Conservation (phyloP, 2,113 vertebrate species). For the Chiloscyllium plagiosum region DNA sequence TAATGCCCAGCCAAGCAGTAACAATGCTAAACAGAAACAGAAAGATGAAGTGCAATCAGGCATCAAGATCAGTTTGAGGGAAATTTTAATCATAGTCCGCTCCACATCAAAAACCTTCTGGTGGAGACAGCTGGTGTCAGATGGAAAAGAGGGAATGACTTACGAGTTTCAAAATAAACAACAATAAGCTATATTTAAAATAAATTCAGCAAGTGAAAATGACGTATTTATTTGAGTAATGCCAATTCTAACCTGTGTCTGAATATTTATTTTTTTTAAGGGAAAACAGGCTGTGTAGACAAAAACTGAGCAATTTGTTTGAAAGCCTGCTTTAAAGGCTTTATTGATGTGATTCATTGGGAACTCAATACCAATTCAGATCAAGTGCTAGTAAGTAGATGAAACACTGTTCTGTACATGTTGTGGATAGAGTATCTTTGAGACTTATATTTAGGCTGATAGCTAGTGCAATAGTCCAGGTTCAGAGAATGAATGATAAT, state of each 20-base stretch:
- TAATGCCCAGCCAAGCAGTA: conserved; percentile 5
- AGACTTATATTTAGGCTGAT: background rate
- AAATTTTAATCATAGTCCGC: background rate
- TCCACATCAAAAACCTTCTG: conserved; percentile 25
- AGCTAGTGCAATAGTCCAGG: background rate
- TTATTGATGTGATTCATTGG: background rate
- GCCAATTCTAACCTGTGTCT: background rate
- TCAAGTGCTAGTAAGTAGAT: conserved; percentile 21
- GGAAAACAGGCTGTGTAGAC: background rate
- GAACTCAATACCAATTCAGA: conserved; percentile 18
- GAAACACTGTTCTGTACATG: background rate
- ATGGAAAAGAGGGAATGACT: background rate
- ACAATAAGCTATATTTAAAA: background rate
- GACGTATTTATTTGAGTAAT: conserved; percentile 2
- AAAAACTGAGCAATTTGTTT: conserved; percentile 8
- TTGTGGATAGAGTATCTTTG: background rate
- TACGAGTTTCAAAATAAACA: conserved; percentile 25
- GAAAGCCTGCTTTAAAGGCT: background rate
- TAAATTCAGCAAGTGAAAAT: conserved; percentile 3
- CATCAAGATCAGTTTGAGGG: conserved; percentile 7
- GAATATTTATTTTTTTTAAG: background rate
- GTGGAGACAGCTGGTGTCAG: background rate
- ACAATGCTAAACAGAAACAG: conserved; percentile 26
- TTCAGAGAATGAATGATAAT: background rate
- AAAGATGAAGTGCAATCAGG: conserved; percentile 21